Percentiles rank a stretch among this genome's conserved stretches.
Evolutionary conservation across 2,797 vertebrate species (phyloP).

Genomic region (Muscicapa striata): DNA sequence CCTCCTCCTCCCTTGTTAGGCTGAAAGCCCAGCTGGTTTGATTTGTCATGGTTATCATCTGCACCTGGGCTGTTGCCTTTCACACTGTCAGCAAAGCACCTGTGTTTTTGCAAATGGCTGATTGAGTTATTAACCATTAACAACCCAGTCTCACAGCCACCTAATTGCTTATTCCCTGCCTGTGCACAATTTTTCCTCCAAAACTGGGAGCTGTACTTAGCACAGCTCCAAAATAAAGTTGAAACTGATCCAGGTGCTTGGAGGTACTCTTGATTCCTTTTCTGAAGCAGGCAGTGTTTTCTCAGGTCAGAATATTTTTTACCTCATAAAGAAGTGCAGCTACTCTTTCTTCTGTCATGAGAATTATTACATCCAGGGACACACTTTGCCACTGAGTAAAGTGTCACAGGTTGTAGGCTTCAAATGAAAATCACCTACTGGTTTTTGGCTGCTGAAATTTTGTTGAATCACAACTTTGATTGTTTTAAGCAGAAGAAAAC

Average conservation of each 20-base stretch:
- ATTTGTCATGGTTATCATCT: not conserved
- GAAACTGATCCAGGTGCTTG: not conserved
- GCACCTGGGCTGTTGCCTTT: not conserved
- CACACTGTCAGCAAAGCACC: not conserved
- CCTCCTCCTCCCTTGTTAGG: not conserved
- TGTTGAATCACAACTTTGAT: not conserved
- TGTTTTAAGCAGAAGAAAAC: not conserved
- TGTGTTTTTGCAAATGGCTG: not conserved
- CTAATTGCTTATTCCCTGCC: not conserved
- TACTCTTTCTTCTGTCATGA: not conserved
- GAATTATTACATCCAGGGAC: fast-evolving
- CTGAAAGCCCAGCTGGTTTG: not conserved
- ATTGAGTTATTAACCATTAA: not conserved
- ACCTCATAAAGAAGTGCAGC: not conserved
- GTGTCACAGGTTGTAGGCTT: not conserved
- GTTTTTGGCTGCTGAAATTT: not conserved
- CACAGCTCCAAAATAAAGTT: not conserved
- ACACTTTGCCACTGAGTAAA: not conserved
- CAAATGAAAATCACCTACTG: not conserved
- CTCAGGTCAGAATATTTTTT: not conserved
- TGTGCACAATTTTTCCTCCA: not conserved
- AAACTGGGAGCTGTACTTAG: not conserved
- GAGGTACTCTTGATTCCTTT: not conserved
- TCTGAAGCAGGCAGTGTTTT: not conserved
- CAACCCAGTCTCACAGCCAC: not conserved